phyloP scores from a whole-genome alignment of 2,888 invertebrate species.

The Nasonia oneida region DNA sequence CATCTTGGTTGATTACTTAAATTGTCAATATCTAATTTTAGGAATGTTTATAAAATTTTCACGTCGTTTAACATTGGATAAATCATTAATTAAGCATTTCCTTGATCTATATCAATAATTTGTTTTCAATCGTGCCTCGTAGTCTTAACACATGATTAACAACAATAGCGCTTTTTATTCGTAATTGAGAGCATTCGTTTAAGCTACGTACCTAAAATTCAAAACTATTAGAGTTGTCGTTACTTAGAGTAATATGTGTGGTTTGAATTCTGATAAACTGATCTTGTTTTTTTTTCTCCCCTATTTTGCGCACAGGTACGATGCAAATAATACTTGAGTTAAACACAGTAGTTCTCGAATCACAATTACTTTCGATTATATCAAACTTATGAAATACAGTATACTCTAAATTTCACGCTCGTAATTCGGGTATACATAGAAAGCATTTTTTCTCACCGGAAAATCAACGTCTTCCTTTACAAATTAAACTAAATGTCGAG shows the following conservation, averaged over 20 bases:
- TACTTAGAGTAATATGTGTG: conserved; percentile 43
- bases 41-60: conserved; percentile 50
- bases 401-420: conserved; percentile 4
- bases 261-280: conserved; percentile 22
- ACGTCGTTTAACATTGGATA: conserved; percentile 54
- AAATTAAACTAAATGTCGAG: not conserved
- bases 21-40: conserved; percentile 34
- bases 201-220: conserved; percentile 58
- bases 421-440: conserved; percentile 15
- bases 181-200: conserved; percentile 50
- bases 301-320: conserved; percentile 37
- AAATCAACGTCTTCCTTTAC: not conserved
- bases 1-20: conserved; percentile 19
- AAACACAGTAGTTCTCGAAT: conserved; percentile 22
- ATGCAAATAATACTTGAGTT: conserved; percentile 17
- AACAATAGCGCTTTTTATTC: conserved; percentile 48
- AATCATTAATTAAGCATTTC: conserved; percentile 54
- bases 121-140: conserved; percentile 35
- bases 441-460: conserved; percentile 16
- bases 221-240: conserved; percentile 50
- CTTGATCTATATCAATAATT: conserved; percentile 42
- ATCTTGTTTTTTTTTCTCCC: not conserved
- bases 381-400: conserved; percentile 28
- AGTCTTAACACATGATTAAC: conserved; percentile 50
- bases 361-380: conserved; percentile 41